These are phyloP conservation scores for Caenorhabditis plicata DNA, from an alignment of 2,888 invertebrate genomes.

Conservation along the genomic window DNA sequence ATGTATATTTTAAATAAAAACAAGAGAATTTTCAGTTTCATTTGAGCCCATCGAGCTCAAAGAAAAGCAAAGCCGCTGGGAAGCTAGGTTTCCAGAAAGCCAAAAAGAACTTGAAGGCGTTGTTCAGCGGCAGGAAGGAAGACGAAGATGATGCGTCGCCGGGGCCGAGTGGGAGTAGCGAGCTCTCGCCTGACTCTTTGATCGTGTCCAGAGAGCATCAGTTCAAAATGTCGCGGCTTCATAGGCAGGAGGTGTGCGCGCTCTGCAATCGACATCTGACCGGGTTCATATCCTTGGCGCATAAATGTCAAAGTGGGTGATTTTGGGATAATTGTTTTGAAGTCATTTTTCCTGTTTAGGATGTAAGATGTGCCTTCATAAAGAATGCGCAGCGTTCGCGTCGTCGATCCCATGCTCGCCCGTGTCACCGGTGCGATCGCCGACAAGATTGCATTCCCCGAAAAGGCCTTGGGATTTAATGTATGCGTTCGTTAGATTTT, in stretches of 20 bases:
- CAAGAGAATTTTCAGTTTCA: too few species aligned
- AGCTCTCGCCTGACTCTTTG: conserved; percentile 36
- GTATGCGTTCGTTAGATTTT: conserved; percentile 25
- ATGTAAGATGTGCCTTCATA: conserved; percentile 84
- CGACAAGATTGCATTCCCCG: conserved; percentile 42
- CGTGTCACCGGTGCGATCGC: conserved; percentile 67
- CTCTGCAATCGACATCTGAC: conserved; percentile 78
- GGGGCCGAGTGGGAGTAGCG: conserved; percentile 28
- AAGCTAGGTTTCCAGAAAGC: conserved; percentile 67
- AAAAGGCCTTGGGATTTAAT: conserved; percentile 53
- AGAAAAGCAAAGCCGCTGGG: conserved; percentile 56
- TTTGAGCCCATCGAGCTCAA: conserved; percentile 25
- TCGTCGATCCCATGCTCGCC: conserved; percentile 69
- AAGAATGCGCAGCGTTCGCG: conserved; percentile 84
- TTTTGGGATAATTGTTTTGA: not conserved
- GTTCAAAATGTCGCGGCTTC: conserved; percentile 72
- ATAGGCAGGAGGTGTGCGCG: conserved; percentile 80
- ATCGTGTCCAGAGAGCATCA: conserved; percentile 32
- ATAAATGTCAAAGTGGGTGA: conserved; percentile 69
- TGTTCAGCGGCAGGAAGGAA: conserved; percentile 56
- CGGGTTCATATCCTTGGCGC: conserved; percentile 72
- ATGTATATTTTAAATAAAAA: not conserved
- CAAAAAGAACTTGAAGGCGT: conserved; percentile 68
- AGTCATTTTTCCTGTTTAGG: conserved; percentile 67
- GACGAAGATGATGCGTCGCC: conserved; percentile 57